Evolutionary conservation across 2,797 vertebrate genomes (phyloP).

Genomic region (Rhynchotus rufescens): DNA sequence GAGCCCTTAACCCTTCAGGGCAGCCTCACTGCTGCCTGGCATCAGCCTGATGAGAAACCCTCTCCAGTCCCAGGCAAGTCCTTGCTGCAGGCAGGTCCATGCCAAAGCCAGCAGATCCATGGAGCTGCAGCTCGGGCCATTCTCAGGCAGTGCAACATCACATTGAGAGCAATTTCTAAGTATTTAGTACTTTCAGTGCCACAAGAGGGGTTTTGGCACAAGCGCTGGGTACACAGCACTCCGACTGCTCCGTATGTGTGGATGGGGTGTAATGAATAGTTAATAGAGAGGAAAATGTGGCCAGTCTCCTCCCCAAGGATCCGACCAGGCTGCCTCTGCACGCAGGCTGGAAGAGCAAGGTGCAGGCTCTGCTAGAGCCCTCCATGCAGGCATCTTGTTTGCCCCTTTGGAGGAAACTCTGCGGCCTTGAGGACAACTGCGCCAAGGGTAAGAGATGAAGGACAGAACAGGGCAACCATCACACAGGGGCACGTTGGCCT

Average conservation of each 20-base stretch:
- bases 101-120: rapidly evolving
- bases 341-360: rapidly evolving
- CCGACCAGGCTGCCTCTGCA: neutral
- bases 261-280: rapidly evolving
- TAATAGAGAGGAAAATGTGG: neutral
- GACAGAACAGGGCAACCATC: neutral
- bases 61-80: too few species aligned
- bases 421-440: too few species aligned
- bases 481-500: neutral
- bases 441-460: neutral
- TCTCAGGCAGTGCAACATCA: rapidly evolving
- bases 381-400: rapidly evolving
- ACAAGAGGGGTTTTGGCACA: neutral
- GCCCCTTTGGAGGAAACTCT: neutral
- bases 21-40: neutral
- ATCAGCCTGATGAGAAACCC: too few species aligned
- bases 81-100: rapidly evolving
- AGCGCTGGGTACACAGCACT: neutral
- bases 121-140: neutral
- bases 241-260: rapidly evolving
- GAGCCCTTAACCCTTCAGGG: neutral
- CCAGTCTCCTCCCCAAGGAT: rapidly evolving
- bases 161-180: neutral
- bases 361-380: neutral
- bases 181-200: rapidly evolving